These are phyloP conservation scores for Heptranchias perlo DNA, from an alignment of 2,113 vertebrate species.

Conservation along the genomic window DNA sequence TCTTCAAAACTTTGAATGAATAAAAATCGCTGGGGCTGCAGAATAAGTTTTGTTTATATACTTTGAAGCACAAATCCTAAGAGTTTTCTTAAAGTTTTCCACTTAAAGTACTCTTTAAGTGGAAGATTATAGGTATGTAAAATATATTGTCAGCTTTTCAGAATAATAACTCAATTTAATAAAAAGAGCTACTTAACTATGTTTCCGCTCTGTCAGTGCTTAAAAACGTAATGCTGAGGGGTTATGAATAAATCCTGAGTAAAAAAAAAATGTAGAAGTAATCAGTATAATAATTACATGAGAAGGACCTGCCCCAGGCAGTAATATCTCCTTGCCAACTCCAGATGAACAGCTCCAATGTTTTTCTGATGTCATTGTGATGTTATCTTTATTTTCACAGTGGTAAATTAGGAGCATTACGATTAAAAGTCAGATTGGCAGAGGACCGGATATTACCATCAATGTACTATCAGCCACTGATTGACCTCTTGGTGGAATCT, in stretches of 20 bases:
- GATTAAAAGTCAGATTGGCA: conserved; percentile 69
- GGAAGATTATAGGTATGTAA: background rate
- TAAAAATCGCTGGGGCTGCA: background rate
- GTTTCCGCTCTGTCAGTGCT: background rate
- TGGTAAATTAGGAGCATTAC: conserved; percentile 74
- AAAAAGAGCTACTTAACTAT: background rate
- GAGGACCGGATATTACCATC: conserved; percentile 74
- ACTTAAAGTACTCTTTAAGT: no score
- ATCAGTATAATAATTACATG: background rate
- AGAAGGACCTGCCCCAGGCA: background rate
- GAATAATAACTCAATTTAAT: background rate
- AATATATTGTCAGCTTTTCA: background rate
- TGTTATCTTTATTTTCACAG: conserved; percentile 45
- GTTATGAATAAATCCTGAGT: background rate
- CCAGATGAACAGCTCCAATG: background rate
- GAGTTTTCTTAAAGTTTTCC: no score
- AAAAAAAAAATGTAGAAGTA: background rate
- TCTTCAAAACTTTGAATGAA: background rate
- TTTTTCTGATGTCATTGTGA: background rate
- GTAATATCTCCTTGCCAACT: background rate
- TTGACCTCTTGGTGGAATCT: conserved; percentile 71
- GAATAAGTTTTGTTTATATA: background rate
- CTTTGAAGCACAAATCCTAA: background rate
- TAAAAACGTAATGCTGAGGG: background rate
- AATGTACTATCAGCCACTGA: conserved; percentile 69